Conservation (phyloP, 2,888 invertebrate genomes). For the Mesodorylaimus sp. region DNA sequence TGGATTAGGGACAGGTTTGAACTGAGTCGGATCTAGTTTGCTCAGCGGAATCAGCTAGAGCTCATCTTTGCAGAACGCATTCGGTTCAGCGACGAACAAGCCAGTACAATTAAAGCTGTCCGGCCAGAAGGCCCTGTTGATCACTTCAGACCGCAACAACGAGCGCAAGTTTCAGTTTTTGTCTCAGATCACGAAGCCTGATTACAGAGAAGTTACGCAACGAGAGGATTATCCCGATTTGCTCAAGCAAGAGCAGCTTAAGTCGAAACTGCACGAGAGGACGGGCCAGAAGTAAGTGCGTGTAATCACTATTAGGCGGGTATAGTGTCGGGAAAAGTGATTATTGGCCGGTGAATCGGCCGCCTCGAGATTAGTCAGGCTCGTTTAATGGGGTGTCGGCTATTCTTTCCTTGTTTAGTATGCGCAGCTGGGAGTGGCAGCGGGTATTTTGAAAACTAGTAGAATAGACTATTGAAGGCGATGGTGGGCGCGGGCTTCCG, state of each 20-base stretch:
- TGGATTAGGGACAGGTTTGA: too few species aligned
- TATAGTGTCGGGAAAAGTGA: not conserved
- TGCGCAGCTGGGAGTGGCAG: too few species aligned
- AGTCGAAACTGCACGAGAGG: slow-evolving; percentile 2
- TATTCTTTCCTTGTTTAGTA: too few species aligned
- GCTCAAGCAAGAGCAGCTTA: slow-evolving; percentile 7
- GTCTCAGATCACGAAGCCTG: slow-evolving; percentile 62
- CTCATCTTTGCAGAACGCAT: too few species aligned
- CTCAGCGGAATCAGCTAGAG: too few species aligned
- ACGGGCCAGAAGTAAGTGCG: not conserved
- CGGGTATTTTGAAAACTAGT: too few species aligned
- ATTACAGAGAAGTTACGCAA: slow-evolving; percentile 46
- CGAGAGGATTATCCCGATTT: slow-evolving; percentile 12
- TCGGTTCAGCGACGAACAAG: slow-evolving; percentile 11
- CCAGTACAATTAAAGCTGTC: slow-evolving; percentile 10
- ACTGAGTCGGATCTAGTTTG: too few species aligned
- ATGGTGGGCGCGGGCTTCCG: too few species aligned
- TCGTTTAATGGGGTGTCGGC: too few species aligned
- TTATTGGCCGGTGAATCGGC: not conserved
- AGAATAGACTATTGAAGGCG: too few species aligned
- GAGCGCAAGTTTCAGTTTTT: slow-evolving; percentile 67
- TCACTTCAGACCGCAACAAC: slow-evolving; percentile 48
- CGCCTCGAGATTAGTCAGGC: too few species aligned
- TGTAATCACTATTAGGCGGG: not conserved
- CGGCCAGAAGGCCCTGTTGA: slow-evolving; percentile 2